Evolutionary conservation across 2,888 invertebrate genomes (phyloP).

Genomic region (Ephialtes manifestator): DNA sequence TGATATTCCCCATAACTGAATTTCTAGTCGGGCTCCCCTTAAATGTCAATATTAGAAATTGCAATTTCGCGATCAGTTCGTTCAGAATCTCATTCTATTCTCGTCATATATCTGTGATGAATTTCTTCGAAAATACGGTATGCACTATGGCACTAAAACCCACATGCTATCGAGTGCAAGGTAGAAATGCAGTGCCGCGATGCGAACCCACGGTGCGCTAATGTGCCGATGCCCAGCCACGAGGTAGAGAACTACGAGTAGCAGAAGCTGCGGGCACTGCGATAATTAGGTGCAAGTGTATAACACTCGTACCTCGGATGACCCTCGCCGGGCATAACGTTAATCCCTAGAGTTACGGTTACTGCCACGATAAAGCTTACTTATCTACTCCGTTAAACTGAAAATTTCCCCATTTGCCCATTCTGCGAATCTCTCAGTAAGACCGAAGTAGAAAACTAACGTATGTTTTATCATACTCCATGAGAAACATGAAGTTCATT

Average conservation of each 20-base stretch:
- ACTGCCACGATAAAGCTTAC: slow-evolving; percentile 68
- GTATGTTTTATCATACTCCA: background rate
- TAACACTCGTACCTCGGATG: slow-evolving; percentile 56
- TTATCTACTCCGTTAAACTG: slow-evolving; percentile 70
- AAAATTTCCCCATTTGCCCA: slow-evolving; percentile 63
- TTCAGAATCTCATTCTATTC: background rate
- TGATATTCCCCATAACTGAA: too few species aligned
- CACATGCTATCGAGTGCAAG: background rate
- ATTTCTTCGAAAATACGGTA: background rate
- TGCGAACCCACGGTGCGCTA: slow-evolving; percentile 18
- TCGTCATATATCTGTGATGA: background rate
- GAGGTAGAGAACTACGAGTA: slow-evolving; percentile 32
- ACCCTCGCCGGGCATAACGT: slow-evolving; percentile 59
- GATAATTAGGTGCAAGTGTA: slow-evolving; percentile 67
- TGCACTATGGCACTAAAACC: background rate
- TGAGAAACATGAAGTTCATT: background rate
- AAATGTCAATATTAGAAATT: too few species aligned
- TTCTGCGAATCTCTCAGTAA: slow-evolving; percentile 16
- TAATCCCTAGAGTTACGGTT: slow-evolving; percentile 68
- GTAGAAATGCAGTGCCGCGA: slow-evolving; percentile 7
- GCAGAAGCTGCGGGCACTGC: slow-evolving; percentile 26
- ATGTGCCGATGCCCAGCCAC: slow-evolving; percentile 28
- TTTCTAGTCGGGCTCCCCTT: too few species aligned
- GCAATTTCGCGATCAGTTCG: too few species aligned
- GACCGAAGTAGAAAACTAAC: background rate